Base-by-base conservation (phyloP, 1,140 invertebrate species). In the Aporrectodea caliginosa region DNA sequence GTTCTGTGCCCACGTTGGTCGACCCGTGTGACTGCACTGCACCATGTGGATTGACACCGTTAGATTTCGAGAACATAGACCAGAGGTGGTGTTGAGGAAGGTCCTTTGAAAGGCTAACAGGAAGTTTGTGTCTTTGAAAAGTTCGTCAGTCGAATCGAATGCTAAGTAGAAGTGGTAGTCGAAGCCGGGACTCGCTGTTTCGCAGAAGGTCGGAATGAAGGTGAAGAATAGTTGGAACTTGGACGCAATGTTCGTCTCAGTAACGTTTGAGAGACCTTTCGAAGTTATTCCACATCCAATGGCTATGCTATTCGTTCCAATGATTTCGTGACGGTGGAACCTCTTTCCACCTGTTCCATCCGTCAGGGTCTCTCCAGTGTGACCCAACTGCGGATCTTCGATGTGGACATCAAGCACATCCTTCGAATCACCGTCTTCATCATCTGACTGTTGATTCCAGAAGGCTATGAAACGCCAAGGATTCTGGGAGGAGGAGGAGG, bases 1-100 rank as follows among this genome's bases (percentile, higher is more conserved):
- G 68, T 81, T 81, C 77, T 81, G 80, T 1, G 80, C 80, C 80
- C 80, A 81, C 22, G 76, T 72, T 16, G 80, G 80, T 6, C 58
- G 16, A 16, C 69, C 29, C 14, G 16, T 74, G 72, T 81, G 80
- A 34, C 31, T 72, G 80, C 80, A 81, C 34, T 75, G 80, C 1
- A 81, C 71, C 22, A 81, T 73, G 32, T 81, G 80, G 69, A 81
- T 35, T 27, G 16, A 2, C n/a, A 78, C 33, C 0, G n/a, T 30
- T 14, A 68, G 1, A 27, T 32, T 16, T 12, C 34, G 22, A 1
- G 77, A 70, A 74, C 80, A 81, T 14, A 72, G 80, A 14, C 0
- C 1, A 30, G 16, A n/a, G 0, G 58, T 58, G 0, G n/a, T 12
- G 16, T 29, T 16, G n/a, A 29, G 30, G 30, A 78, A 72, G 77